phyloP scores from a whole-genome alignment of 1,140 invertebrate species.

The Hycleus cichorii region DNA sequence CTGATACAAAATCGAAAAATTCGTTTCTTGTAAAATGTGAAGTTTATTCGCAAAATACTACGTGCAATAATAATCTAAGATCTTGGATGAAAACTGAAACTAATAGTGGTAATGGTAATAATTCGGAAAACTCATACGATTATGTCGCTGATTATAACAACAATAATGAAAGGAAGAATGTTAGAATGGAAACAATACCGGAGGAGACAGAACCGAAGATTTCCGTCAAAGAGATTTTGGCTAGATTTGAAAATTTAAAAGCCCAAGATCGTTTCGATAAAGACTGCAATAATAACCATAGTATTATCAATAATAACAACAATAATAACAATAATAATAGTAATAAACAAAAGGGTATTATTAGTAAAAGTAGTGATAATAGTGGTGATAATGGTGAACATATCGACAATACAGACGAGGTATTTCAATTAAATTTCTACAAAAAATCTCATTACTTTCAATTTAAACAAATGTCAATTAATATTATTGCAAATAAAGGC shows the following conservation, averaged over 20 bases:
- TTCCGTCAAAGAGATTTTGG: conserved; percentile 71
- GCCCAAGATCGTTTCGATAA: conserved; percentile 23
- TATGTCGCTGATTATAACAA: conserved; percentile 23
- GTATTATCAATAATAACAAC: neutral
- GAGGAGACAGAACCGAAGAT: conserved; percentile 71
- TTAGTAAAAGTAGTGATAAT: neutral
- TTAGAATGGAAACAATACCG: conserved; percentile 69
- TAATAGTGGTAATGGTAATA: conserved; percentile 3
- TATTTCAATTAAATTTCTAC: no score
- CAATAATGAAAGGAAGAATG: conserved; percentile 16
- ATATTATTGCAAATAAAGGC: no score
- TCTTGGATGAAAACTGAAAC: conserved; percentile 37
- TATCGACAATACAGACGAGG: neutral
- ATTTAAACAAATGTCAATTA: no score
- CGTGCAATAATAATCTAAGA: conserved; percentile 25
- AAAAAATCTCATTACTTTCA: no score
- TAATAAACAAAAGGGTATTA: conserved; percentile 8
- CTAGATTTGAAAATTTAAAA: conserved; percentile 65
- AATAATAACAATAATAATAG: conserved; percentile 20
- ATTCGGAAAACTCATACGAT: conserved; percentile 33
- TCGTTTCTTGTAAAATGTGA: conserved; percentile 37
- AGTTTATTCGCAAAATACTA: conserved; percentile 29
- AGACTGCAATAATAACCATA: conserved; percentile 19
- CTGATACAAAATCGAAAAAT: conserved; percentile 39
- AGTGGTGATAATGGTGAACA: neutral